A percentile compares a stretch with the other conserved stretches of the same genome.
Conservation (phyloP, 2,888 invertebrate genomes). For the Cryptus armator region DNA sequence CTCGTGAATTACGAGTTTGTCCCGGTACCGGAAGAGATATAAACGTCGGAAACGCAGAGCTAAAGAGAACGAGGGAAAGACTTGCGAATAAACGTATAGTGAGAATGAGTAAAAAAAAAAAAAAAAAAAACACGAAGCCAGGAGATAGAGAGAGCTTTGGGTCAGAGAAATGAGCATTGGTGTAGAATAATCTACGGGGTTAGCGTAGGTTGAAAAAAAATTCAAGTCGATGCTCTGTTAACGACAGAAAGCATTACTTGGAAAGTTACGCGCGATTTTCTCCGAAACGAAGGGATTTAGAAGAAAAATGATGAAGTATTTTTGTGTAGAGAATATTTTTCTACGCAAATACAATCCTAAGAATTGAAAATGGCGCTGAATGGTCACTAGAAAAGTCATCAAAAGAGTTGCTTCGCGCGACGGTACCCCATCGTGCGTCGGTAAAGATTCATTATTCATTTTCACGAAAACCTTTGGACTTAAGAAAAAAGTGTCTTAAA, state of each 20-base stretch:
- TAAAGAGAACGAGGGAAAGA: slow-evolving; percentile 8
- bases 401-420: too few species aligned
- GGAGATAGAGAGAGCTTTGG: background rate
- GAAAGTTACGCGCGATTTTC: too few species aligned
- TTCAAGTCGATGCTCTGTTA: background rate
- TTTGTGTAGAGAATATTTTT: too few species aligned
- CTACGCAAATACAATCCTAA: background rate
- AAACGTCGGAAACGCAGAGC: slow-evolving; percentile 31
- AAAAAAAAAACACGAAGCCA: background rate
- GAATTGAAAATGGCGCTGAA: background rate
- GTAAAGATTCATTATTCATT: background rate
- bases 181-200: background rate
- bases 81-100: slow-evolving; percentile 14
- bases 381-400: background rate
- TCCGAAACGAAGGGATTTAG: too few species aligned
- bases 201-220: background rate
- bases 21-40: slow-evolving; percentile 36
- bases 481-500: background rate
- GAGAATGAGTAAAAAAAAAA: slow-evolving; percentile 1
- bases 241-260: too few species aligned
- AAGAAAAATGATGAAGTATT: too few species aligned
- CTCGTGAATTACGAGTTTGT: slow-evolving; percentile 37
- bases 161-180: background rate
- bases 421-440: too few species aligned
- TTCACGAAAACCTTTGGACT: background rate